Evolutionary conservation across 2,797 vertebrate species (phyloP).

Genomic region (Ctenochaetus hawaiiensis): DNA sequence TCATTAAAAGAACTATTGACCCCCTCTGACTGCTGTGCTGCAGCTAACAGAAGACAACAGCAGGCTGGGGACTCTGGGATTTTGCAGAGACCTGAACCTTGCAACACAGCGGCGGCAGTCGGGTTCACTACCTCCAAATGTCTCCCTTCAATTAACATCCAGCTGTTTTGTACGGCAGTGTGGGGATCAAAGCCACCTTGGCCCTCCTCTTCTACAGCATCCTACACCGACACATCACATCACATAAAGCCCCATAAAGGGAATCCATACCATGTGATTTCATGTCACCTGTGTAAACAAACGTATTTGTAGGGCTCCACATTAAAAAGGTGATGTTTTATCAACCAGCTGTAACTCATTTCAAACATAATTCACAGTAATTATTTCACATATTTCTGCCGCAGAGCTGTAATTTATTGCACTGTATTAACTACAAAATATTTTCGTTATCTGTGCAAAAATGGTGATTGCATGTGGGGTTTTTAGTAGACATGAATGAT

Average conservation of each 20-base stretch:
- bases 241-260: neutral
- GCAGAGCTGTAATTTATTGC: neutral
- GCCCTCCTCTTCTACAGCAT: constrained; percentile 29
- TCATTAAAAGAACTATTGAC: constrained; percentile 58
- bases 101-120: constrained; percentile 53
- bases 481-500: constrained; percentile 13
- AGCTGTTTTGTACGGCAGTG: constrained; percentile 73
- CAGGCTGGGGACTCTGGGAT: constrained; percentile 78
- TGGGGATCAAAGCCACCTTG: constrained; percentile 57
- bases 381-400: neutral
- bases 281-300: neutral
- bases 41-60: constrained; percentile 77
- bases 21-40: constrained; percentile 53
- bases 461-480: neutral
- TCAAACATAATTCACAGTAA: neutral
- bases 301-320: neutral
- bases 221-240: constrained; percentile 8
- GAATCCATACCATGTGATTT: neutral
- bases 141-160: constrained; percentile 80
- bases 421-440: neutral
- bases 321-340: neutral
- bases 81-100: constrained; percentile 64
- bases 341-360: neutral
- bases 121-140: constrained; percentile 64
- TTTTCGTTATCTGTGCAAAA: constrained; percentile 1